These are phyloP conservation scores for Neotoma lepida DNA, from an alignment of 2,113 vertebrate genomes.

Conservation along the genomic window DNA sequence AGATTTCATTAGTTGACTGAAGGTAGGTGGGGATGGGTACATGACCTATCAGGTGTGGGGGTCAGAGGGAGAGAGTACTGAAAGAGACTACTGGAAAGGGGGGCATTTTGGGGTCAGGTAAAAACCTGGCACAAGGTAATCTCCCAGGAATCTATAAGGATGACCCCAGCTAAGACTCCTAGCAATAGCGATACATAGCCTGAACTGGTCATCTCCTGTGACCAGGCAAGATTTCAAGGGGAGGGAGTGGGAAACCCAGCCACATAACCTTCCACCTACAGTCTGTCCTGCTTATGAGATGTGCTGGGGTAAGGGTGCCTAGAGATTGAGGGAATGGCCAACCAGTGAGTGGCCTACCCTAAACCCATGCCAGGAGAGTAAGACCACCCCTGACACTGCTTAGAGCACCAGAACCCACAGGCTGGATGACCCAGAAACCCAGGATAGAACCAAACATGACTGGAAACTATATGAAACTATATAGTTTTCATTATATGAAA, in stretches of 20 bases:
- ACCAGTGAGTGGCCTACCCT: not conserved
- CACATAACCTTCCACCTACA: not conserved
- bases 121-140: not conserved
- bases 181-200: not conserved
- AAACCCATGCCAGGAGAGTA: not conserved
- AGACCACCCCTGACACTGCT: not conserved
- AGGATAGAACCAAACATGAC: not conserved
- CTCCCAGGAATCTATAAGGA: not conserved
- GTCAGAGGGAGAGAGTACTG: too few species aligned
- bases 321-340: not conserved
- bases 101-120: not conserved
- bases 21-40: too few species aligned
- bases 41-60: too few species aligned
- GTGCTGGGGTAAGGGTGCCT: not conserved
- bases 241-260: not conserved
- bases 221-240: not conserved
- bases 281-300: not conserved
- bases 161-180: not conserved
- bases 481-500: too few species aligned
- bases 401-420: not conserved
- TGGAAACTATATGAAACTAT: too few species aligned
- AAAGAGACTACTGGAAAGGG: not conserved
- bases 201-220: not conserved
- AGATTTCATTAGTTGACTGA: too few species aligned
- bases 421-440: not conserved